These are phyloP conservation scores for Smittia aterrima DNA, from an alignment of 2,888 invertebrate genomes.

Conservation along the genomic window DNA sequence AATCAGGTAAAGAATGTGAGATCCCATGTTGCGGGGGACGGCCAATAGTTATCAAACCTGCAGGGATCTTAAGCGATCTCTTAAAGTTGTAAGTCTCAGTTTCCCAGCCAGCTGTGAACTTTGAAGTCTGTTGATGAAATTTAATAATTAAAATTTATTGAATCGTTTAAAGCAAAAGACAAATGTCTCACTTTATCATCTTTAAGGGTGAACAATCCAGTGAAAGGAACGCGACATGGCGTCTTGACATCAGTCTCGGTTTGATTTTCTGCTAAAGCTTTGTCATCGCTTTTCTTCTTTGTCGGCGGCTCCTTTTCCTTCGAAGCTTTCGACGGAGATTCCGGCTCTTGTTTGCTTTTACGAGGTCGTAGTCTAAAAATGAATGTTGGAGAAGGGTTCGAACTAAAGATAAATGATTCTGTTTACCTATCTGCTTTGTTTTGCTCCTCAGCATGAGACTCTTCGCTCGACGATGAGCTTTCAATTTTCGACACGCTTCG, in stretches of 20 bases:
- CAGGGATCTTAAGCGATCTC: slow-evolving; percentile 76
- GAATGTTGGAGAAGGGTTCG: neutral
- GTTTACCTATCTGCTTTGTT: slow-evolving; percentile 30
- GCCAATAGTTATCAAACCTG: slow-evolving; percentile 75
- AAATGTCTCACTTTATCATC: neutral
- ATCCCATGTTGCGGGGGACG: slow-evolving; percentile 68
- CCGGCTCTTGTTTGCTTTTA: neutral
- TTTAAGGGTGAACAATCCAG: neutral
- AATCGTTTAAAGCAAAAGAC: neutral
- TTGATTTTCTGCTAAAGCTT: neutral
- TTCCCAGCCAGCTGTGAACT: slow-evolving; percentile 78
- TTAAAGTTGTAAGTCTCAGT: slow-evolving; percentile 81
- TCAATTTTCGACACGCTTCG: slow-evolving; percentile 16
- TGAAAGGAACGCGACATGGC: neutral
- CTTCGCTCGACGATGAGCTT: slow-evolving; percentile 4
- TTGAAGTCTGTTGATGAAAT: slow-evolving; percentile 59
- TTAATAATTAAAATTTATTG: neutral
- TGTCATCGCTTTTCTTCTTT: neutral
- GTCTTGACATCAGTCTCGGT: neutral
- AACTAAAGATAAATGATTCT: neutral
- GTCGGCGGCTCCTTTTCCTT: neutral
- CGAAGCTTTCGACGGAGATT: neutral
- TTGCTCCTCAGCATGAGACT: neutral
- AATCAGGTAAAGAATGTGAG: slow-evolving; percentile 73
- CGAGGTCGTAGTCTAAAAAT: slow-evolving; percentile 26